Evolutionary conservation across 2,888 invertebrate genomes (phyloP).

Genomic region (Hyposoter dolosus): DNA sequence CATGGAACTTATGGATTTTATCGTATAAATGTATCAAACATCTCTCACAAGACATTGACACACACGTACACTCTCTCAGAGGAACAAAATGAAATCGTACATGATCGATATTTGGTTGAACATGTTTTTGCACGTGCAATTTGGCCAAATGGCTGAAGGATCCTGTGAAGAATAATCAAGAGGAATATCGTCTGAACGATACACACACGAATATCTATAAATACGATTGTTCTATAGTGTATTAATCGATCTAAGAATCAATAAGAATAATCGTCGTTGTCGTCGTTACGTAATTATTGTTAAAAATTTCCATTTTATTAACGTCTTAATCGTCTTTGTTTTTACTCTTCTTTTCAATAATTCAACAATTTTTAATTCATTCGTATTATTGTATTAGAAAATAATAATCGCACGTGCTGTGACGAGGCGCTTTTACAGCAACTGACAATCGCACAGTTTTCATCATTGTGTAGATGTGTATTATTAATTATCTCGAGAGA

Average conservation of each 20-base stretch:
- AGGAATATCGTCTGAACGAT: neutral
- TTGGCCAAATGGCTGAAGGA: neutral
- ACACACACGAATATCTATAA: slow-evolving; percentile 1
- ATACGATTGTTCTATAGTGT: slow-evolving; percentile 35
- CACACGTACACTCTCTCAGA: no score
- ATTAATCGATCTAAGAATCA: slow-evolving; percentile 46
- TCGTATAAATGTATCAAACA: slow-evolving; percentile 64
- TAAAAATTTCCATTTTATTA: neutral
- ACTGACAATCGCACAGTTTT: slow-evolving; percentile 74
- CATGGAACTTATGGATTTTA: slow-evolving; percentile 47
- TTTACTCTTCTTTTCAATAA: slow-evolving; percentile 3
- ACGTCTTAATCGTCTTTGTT: slow-evolving; percentile 5
- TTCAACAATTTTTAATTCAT: neutral
- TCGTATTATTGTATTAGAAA: slow-evolving; percentile 7
- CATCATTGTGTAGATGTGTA: slow-evolving; percentile 56
- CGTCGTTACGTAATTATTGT: slow-evolving; percentile 38
- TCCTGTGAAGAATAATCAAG: neutral
- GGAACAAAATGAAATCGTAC: slow-evolving; percentile 12
- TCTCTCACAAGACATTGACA: slow-evolving; percentile 13
- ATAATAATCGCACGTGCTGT: slow-evolving; percentile 35
- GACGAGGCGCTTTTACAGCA: slow-evolving; percentile 39
- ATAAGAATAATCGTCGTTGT: slow-evolving; percentile 50
- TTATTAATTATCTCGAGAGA: slow-evolving; percentile 1
- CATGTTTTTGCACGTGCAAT: slow-evolving; percentile 25
- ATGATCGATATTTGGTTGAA: slow-evolving; percentile 56